Evolutionary conservation across 2,888 invertebrate species (phyloP).

Genomic region (Chrysomela aeneicollis): DNA sequence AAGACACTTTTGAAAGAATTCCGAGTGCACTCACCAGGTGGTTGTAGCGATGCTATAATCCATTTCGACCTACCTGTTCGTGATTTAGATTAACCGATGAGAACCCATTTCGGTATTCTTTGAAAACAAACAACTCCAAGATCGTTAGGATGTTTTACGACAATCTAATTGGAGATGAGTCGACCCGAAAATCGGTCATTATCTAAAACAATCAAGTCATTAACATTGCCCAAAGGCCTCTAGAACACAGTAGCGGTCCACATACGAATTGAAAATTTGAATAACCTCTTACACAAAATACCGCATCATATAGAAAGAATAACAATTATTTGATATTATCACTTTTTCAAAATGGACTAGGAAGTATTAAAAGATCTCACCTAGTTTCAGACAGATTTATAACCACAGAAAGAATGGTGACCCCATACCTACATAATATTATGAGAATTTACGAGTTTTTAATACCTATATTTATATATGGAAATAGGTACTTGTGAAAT

Average conservation of each 20-base stretch:
- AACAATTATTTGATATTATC: too few species aligned
- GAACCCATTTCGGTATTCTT: conserved; percentile 35
- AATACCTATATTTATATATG: too few species aligned
- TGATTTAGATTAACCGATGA: conserved; percentile 18
- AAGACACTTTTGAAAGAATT: too few species aligned
- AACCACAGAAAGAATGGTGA: too few species aligned
- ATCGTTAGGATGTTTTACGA: conserved; percentile 35
- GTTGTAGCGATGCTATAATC: background rate
- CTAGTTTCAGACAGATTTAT: too few species aligned
- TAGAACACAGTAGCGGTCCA: conserved; percentile 16
- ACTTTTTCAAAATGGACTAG: too few species aligned
- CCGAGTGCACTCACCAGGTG: background rate
- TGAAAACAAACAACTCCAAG: conserved; percentile 39
- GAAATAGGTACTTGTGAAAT: too few species aligned
- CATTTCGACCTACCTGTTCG: conserved; percentile 21
- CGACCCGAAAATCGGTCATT: conserved; percentile 41
- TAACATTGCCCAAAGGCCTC: conserved; percentile 24
- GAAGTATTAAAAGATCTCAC: too few species aligned
- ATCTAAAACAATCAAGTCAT: conserved; percentile 48
- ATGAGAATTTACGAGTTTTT: too few species aligned
- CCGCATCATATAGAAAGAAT: background rate
- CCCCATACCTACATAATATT: too few species aligned
- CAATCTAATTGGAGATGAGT: conserved; percentile 40
- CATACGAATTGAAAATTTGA: background rate
- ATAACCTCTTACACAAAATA: background rate